Evolutionary conservation across 1,140 invertebrate species (phyloP).

Genomic region (Nasonia longicornis): DNA sequence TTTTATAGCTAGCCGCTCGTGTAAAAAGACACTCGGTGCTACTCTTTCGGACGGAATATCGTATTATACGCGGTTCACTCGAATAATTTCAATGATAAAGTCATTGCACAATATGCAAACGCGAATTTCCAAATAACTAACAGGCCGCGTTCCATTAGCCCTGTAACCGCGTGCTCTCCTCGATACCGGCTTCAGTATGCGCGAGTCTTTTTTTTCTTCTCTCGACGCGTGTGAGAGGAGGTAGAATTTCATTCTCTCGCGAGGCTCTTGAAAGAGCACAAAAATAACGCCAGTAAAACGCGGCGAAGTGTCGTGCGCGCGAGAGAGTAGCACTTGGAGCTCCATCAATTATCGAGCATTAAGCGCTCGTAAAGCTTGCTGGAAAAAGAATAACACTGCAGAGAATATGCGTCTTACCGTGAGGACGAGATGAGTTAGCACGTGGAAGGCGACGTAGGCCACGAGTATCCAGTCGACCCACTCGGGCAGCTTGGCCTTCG

Average conservation of each 20-base stretch:
- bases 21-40: no score
- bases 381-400: not conserved
- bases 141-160: not conserved
- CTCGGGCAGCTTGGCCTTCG: conserved; percentile 85
- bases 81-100: not conserved
- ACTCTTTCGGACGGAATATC: no score
- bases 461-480: conserved; percentile 90
- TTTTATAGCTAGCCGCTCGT: no score
- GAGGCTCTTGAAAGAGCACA: no score
- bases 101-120: not conserved
- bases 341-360: conserved; percentile 1
- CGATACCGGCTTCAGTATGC: no score
- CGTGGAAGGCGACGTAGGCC: conserved; percentile 89
- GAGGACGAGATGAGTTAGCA: conserved; percentile 88
- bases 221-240: no score
- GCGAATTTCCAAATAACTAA: not conserved
- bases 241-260: no score
- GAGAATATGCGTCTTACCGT: conserved; percentile 75
- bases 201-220: no score
- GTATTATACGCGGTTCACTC: no score
- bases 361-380: not conserved
- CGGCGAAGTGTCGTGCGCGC: no score
- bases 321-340: no score
- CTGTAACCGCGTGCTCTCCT: not conserved
- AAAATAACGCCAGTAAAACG: no score